Base-by-base conservation (phyloP, 1,140 invertebrate species). In the Leptopilina boulardi region DNA sequence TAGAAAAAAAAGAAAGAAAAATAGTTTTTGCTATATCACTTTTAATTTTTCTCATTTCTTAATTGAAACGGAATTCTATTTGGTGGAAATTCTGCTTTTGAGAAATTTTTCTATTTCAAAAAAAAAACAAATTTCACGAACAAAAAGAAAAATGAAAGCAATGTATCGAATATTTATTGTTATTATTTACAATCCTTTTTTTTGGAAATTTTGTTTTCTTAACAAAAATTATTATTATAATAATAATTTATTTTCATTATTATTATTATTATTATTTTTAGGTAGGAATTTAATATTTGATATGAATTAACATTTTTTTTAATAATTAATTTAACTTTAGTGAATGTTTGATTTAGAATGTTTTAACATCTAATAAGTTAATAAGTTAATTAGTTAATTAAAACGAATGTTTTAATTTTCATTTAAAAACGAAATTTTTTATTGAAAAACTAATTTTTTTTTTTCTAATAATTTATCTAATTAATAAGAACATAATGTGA, bases 401-500 rank as follows among this genome's bases (percentile, higher is more conserved):
- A 23, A 23, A 26, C 4, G 21, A 13, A 13, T 23, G 19, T 13
- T 26, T 13, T 30, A 11, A 59, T 59, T 23, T 59, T 59, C 0
- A 1, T 59, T 66, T 66, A 15, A n/a, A n/a, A 5, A 26, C 3
- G 4, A 15, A 59, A 26, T 3, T 47, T 47, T 47, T 1, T 23
- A 30, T 5, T 66, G 3, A 4, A 66, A n/a, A 30, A 26, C 56
- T 59, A 59, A 59, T 59, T 59, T 26, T 1, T 30, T 4, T 19
- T n/a, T n/a, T n/a, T n/a, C n/a, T n/a, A n/a, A n/a, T n/a, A n/a
- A n/a, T n/a, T n/a, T n/a, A n/a, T n/a, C n/a, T 21, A 19, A 54
- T n/a, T 54, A 10, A 54, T 54, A 10, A n/a, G 74, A 11, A 76
- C 83, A 82, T 88, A 88, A 87, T 83, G 66, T 72, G 78, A 77